Conservation (phyloP, 1,140 invertebrate genomes). For the Drosophila nannoptera region DNA sequence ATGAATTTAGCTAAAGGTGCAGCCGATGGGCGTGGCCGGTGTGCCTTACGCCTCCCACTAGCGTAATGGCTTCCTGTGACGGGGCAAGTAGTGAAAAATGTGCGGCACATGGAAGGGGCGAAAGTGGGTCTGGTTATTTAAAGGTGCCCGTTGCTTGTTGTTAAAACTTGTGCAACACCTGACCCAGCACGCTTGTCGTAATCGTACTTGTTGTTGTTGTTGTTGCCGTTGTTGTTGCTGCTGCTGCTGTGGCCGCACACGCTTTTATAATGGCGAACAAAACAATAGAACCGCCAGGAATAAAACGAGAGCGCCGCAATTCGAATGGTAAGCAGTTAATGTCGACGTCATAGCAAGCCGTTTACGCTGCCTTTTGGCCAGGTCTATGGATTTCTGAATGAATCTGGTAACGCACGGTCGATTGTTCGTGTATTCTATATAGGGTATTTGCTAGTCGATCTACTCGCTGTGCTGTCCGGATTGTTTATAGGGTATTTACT, state of each 20-base stretch:
- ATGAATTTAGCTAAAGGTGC: slow-evolving; percentile 38
- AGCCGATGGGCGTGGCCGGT: slow-evolving; percentile 31
- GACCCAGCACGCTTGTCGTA: slow-evolving; percentile 16
- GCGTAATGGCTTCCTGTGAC: slow-evolving; percentile 52
- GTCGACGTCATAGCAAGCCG: slow-evolving; percentile 28
- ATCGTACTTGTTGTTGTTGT: background rate
- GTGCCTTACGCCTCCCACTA: slow-evolving; percentile 15
- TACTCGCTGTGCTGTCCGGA: background rate
- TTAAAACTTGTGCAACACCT: slow-evolving; percentile 44
- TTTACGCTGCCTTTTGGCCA: background rate
- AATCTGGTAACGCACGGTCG: background rate
- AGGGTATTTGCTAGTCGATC: background rate
- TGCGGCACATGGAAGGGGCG: background rate
- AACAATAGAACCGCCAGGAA: slow-evolving; percentile 6
- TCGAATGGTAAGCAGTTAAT: slow-evolving; percentile 27
- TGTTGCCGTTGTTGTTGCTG: slow-evolving; percentile 12
- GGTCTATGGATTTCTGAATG: background rate
- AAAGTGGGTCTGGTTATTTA: slow-evolving; percentile 30
- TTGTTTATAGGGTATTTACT: too few species aligned
- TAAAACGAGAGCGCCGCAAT: slow-evolving; percentile 6
- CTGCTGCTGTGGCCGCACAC: slow-evolving; percentile 16
- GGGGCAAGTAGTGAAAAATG: background rate
- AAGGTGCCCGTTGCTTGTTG: slow-evolving; percentile 21
- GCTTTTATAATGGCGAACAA: slow-evolving; percentile 30
- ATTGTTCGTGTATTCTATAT: background rate